Evolutionary conservation across 2,113 vertebrate species (phyloP).

Genomic region (Catharus bicknelli): DNA sequence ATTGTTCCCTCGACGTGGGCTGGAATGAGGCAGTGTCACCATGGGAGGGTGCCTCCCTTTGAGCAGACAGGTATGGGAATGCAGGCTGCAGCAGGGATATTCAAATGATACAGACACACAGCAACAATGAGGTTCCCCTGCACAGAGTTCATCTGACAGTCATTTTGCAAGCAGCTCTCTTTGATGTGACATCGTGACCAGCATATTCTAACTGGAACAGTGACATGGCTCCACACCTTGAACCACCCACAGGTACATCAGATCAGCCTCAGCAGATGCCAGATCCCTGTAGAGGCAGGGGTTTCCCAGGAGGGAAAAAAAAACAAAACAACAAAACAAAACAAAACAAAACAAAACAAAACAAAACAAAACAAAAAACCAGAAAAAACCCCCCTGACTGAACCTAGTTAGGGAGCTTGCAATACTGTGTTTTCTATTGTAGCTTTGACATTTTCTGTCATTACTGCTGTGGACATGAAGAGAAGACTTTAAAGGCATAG

Average conservation of each 20-base stretch:
- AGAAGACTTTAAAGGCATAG: not conserved
- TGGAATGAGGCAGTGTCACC: not conserved
- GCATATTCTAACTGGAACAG: constrained; percentile 43
- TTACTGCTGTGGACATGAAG: not conserved
- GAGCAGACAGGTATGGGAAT: not conserved
- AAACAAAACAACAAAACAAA: no score
- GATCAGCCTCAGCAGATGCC: not conserved
- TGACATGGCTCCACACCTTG: constrained; percentile 58
- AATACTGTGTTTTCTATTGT: not conserved
- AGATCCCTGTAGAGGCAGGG: not conserved
- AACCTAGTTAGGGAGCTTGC: not conserved
- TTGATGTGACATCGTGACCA: constrained; percentile 2
- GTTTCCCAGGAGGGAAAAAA: constrained; percentile 20
- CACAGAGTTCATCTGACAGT: constrained; percentile 33
- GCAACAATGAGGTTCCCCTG: not conserved
- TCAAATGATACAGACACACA: not conserved
- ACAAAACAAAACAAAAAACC: no score
- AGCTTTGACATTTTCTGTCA: not conserved
- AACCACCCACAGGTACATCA: constrained; percentile 51
- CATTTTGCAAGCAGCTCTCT: constrained; percentile 26
- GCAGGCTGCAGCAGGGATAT: not conserved
- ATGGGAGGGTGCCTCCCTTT: not conserved
- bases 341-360: no score
- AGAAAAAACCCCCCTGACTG: not conserved
- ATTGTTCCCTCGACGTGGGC: not conserved